These are phyloP conservation scores for Scopus umbretta DNA, from an alignment of 2,113 vertebrate species.

Conservation along the genomic window DNA sequence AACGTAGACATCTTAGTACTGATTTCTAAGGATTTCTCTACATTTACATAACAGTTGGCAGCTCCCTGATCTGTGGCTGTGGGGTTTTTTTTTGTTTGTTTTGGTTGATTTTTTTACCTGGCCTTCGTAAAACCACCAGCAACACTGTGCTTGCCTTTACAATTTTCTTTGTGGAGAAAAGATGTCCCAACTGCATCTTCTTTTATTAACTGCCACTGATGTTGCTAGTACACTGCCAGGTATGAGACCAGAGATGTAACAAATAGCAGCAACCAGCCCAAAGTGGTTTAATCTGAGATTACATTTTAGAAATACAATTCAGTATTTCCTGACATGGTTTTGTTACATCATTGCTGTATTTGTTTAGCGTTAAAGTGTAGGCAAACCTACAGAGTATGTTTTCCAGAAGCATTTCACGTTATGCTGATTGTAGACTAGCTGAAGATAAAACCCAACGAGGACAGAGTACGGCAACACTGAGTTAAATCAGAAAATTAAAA, in stretches of 20 bases:
- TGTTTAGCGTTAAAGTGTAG: background rate
- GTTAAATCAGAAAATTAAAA: background rate
- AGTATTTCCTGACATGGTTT: too few relatives aligned
- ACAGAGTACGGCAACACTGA: background rate
- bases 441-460: background rate
- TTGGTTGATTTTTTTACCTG: background rate
- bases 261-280: background rate
- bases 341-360: background rate
- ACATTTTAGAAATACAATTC: background rate
- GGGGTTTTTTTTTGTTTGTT: background rate
- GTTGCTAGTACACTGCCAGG: background rate
- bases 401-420: background rate
- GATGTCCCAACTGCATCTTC: background rate
- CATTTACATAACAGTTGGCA: background rate
- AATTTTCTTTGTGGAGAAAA: background rate
- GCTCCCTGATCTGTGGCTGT: background rate
- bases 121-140: background rate
- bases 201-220: background rate
- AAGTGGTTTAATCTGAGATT: background rate
- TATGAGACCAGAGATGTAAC: background rate
- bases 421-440: background rate
- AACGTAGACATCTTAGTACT: background rate
- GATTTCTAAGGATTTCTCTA: conserved; percentile 40
- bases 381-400: background rate
- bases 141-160: background rate